Evolutionary conservation across 2,888 invertebrate genomes (phyloP).

Genomic region (Nemotelus pantherinus): DNA sequence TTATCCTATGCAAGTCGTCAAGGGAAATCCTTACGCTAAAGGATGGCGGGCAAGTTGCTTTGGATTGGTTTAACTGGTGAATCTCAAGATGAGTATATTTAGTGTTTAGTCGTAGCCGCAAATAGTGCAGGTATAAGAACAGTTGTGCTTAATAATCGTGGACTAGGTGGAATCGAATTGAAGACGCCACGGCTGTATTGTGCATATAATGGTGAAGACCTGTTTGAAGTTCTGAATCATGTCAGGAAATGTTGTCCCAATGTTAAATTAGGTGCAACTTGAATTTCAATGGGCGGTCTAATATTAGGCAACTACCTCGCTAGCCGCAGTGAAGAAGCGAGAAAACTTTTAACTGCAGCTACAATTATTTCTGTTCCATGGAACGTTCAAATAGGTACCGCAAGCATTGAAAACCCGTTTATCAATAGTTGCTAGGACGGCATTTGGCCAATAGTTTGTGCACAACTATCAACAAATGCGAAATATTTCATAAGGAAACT

Average conservation of each 20-base stretch:
- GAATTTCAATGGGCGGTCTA: slow-evolving; percentile 86
- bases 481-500: too few relatives aligned
- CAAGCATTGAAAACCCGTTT: slow-evolving; percentile 77
- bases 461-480: slow-evolving; percentile 60
- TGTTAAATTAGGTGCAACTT: slow-evolving; percentile 78
- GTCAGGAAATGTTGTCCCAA: slow-evolving; percentile 70
- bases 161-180: too few relatives aligned
- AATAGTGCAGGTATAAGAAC: too few relatives aligned
- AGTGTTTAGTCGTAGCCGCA: too few relatives aligned
- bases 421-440: slow-evolving; percentile 80
- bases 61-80: too few relatives aligned
- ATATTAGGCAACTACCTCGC: slow-evolving; percentile 81
- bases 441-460: slow-evolving; percentile 71
- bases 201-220: slow-evolving; percentile 83
- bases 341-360: slow-evolving; percentile 70
- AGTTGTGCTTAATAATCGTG: too few relatives aligned
- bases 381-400: slow-evolving; percentile 74
- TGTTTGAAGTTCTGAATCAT: slow-evolving; percentile 77
- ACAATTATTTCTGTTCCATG: slow-evolving; percentile 84
- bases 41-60: too few relatives aligned
- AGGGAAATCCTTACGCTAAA: too few relatives aligned
- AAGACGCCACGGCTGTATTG: slow-evolving; percentile 85
- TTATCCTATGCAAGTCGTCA: too few relatives aligned
- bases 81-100: too few relatives aligned
- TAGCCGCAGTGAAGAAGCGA: slow-evolving; percentile 68